Conservation (phyloP, 2,113 vertebrate genomes). For the Aphyosemion australe region DNA sequence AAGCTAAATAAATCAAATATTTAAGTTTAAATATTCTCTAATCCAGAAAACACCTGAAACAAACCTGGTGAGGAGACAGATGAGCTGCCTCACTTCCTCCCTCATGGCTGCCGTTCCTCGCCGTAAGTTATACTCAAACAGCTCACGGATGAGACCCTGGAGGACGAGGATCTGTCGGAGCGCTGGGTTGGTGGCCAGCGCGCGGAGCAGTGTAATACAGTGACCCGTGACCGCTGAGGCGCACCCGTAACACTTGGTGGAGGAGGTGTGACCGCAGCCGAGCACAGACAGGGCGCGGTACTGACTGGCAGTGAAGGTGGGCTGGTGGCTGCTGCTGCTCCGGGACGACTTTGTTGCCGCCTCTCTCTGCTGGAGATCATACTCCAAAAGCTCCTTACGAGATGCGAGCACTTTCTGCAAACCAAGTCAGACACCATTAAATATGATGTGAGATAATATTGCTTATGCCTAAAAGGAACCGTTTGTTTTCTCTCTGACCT, state of each 20-base stretch:
- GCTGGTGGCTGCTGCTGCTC: constrained; percentile 85
- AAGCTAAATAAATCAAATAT: neutral
- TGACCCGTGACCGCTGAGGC: constrained; percentile 96
- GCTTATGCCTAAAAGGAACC: neutral
- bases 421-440: neutral
- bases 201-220: constrained; percentile 94
- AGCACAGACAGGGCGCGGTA: constrained; percentile 94
- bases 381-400: constrained; percentile 95
- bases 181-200: constrained; percentile 92
- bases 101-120: constrained; percentile 91
- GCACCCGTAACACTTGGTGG: constrained; percentile 96
- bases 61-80: constrained; percentile 98
- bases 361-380: constrained; percentile 95
- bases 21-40: neutral
- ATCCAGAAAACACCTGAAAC: neutral
- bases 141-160: constrained; percentile 95
- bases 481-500: constrained; percentile 76
- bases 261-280: constrained; percentile 95
- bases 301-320: constrained; percentile 95
- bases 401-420: constrained; percentile 98
- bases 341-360: constrained; percentile 93
- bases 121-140: constrained; percentile 96
- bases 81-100: constrained; percentile 94
- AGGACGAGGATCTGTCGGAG: constrained; percentile 96
- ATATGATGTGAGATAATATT: neutral